Conservation (phyloP, 2,888 invertebrate species). For the Amphipoea oculea region DNA sequence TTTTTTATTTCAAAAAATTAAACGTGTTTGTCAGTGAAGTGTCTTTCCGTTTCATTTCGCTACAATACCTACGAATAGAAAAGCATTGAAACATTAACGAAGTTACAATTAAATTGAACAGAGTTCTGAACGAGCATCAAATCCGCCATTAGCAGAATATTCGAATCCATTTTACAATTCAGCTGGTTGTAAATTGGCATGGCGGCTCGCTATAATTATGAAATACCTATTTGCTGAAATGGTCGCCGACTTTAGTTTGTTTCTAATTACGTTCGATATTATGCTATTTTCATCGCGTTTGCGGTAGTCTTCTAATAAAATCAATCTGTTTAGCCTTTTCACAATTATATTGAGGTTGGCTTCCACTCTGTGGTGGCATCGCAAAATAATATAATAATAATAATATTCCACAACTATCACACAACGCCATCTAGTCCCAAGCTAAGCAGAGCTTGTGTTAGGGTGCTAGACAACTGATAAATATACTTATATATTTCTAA, state of each 20-base stretch:
- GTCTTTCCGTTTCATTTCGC: no score
- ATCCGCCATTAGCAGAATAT: conserved; percentile 48
- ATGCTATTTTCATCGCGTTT: background rate
- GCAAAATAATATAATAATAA: no score
- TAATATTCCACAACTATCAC: no score
- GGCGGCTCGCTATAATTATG: conserved; percentile 38
- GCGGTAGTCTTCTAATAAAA: background rate
- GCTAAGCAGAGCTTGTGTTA: no score
- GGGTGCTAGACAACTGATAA: no score
- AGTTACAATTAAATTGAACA: conserved; percentile 7
- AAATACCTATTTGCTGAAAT: conserved; percentile 32
- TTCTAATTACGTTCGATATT: background rate
- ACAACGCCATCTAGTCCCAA: no score
- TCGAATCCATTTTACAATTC: conserved; percentile 46
- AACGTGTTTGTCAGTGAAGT: no score
- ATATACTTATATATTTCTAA: no score
- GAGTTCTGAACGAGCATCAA: conserved; percentile 23
- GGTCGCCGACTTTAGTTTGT: background rate
- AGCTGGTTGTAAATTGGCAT: conserved; percentile 43
- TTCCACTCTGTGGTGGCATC: background rate
- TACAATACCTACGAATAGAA: background rate
- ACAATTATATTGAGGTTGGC: background rate
- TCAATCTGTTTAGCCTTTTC: background rate
- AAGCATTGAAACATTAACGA: background rate
- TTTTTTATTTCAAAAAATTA: no score